These are phyloP conservation scores for Strigops habroptila DNA, from an alignment of 2,113 vertebrate species.

Conservation along the genomic window DNA sequence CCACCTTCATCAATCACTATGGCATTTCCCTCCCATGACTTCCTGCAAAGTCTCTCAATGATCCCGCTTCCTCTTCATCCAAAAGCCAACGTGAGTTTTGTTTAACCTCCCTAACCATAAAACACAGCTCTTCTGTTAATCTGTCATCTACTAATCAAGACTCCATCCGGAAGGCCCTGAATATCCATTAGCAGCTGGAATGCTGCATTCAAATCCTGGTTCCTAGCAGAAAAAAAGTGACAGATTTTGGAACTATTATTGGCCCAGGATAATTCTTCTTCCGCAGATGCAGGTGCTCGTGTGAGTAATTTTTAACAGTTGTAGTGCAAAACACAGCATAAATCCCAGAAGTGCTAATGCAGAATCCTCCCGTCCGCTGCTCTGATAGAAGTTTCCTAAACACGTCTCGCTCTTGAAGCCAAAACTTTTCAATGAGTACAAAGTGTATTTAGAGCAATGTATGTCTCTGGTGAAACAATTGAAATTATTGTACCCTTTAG, in stretches of 20 bases:
- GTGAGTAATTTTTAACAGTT: not conserved
- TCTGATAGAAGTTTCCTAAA: not conserved
- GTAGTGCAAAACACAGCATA: not conserved
- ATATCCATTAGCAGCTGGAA: constrained; percentile 59
- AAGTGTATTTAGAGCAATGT: not conserved
- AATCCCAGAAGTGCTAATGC: not conserved
- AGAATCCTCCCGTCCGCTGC: not conserved
- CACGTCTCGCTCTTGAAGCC: not conserved
- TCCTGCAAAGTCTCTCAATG: constrained; percentile 59
- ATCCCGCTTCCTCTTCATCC: constrained; percentile 50
- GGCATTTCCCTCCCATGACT: constrained; percentile 67
- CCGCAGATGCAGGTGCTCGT: not conserved
- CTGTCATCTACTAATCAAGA: constrained; percentile 66
- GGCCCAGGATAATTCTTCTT: constrained; percentile 10
- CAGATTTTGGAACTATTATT: constrained; percentile 13
- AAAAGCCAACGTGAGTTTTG: constrained; percentile 42
- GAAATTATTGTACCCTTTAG: not conserved
- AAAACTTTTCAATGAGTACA: not conserved
- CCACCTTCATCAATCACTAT: constrained; percentile 69
- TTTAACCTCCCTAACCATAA: constrained; percentile 70
- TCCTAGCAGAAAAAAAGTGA: not conserved
- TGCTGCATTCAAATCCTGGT: constrained; percentile 9
- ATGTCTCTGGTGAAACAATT: not conserved
- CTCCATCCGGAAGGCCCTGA: constrained; percentile 41
- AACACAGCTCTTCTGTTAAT: constrained; percentile 56